Evolutionary conservation across 2,797 vertebrate genomes (phyloP), one percentile per base, ranked within the genome.

Genomic region (Pagetopsis macropterus): DNA sequence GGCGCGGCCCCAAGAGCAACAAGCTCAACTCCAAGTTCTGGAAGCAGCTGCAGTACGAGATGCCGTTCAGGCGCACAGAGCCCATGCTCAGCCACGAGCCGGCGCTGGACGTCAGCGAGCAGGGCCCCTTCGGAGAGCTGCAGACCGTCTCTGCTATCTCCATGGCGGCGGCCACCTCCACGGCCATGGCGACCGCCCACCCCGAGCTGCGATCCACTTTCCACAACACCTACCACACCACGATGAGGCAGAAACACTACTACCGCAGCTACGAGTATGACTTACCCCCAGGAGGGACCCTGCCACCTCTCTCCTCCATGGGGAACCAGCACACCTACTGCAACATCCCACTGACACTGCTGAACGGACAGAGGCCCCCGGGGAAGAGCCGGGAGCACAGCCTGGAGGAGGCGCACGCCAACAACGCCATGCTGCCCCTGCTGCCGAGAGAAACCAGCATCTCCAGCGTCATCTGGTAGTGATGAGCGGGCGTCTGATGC

Each of bases 261-360:
- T 99, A 99, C 93, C 95, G 97, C 94, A 98, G 96, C 95, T 99
- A 98, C 27, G 97, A 99, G 88, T 99, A 97, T 19, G 97, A 99
- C 95, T 72, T 95, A 46, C 91, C 94, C 31, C 96, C 96, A 10
- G 94, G 97, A 2, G 97, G 97, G 87, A 97, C 97, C 90, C 95
- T 99, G 94, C 98, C 98, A 4, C 96, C 97, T 5, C 95, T 98
- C 83, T 96, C 96, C 85, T 96, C 97, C 84, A 95, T 98, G 94
- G 97, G 97, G 86, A 97, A 96, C 95, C 98, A 99, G 94, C 98
- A 99, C 95, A 99, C 98, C 95, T 99, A 99, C 95, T 99, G 98
- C 96, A 99, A 99, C 97, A 98, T 99, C 96, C 98, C 98, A 64
- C 97, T 99, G 85, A 99, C 98, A 89, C 96, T 99, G 86, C 97